phyloP scores from a whole-genome alignment of 2,113 vertebrate species.

The Elachura formosa region DNA sequence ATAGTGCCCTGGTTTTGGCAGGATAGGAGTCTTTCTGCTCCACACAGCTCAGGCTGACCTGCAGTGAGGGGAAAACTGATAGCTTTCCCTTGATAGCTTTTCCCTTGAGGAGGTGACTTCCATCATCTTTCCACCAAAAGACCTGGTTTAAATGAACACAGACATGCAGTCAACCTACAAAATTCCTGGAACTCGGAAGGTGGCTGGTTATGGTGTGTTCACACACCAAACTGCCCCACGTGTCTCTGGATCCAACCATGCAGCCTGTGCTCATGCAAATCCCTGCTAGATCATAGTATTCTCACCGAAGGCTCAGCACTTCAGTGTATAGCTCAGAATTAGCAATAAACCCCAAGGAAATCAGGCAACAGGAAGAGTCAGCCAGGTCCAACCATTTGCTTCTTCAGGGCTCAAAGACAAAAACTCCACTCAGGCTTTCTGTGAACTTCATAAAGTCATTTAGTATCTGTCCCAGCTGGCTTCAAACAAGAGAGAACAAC shows the following conservation, averaged over 20 bases:
- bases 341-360: neutral
- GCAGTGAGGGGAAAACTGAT: neutral
- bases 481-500: neutral
- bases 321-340: neutral
- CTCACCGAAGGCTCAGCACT: neutral
- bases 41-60: neutral
- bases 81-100: too few species aligned
- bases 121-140: neutral
- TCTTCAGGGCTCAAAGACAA: neutral
- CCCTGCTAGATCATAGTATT: neutral
- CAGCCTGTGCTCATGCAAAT: neutral
- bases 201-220: neutral
- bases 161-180: neutral
- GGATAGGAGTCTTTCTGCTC: neutral
- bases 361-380: neutral
- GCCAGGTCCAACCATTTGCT: neutral
- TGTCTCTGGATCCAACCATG: neutral
- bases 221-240: fast-evolving
- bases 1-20: neutral
- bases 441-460: neutral
- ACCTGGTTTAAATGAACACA: neutral
- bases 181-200: fast-evolving
- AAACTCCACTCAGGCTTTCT: neutral
- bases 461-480: neutral
- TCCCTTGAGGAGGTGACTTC: neutral